Conservation (phyloP, 2,113 vertebrate species). For the Aleadryas rufinucha region DNA sequence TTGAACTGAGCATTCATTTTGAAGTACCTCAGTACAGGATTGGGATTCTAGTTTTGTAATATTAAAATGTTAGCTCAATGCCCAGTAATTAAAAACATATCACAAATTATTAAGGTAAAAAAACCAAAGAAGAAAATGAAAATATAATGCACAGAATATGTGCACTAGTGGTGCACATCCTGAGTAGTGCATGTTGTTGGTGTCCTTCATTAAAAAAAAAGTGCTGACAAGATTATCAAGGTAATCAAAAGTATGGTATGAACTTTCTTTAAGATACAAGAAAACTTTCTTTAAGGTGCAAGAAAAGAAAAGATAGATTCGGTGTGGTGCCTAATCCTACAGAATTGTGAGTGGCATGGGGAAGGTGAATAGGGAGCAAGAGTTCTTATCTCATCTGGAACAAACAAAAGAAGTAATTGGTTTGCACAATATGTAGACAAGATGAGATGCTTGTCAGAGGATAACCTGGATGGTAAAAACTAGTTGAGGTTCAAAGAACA, state of each 20-base stretch:
- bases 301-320: neutral
- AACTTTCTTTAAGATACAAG: neutral
- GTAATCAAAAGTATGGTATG: neutral
- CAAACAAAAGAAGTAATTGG: neutral
- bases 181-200: neutral
- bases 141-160: neutral
- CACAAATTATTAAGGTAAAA: neutral
- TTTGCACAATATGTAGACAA: neutral
- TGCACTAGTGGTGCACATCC: neutral
- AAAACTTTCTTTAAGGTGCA: neutral
- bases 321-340: neutral
- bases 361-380: neutral
- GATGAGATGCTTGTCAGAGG: neutral
- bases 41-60: neutral
- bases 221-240: neutral
- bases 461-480: neutral
- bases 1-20: neutral
- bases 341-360: neutral
- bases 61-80: neutral
- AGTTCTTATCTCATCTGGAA: neutral
- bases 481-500: neutral
- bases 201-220: neutral
- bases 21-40: neutral
- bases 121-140: neutral
- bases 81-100: neutral